Evolutionary conservation across 2,113 vertebrate genomes (phyloP).

Genomic region (Cebidichthys violaceus): DNA sequence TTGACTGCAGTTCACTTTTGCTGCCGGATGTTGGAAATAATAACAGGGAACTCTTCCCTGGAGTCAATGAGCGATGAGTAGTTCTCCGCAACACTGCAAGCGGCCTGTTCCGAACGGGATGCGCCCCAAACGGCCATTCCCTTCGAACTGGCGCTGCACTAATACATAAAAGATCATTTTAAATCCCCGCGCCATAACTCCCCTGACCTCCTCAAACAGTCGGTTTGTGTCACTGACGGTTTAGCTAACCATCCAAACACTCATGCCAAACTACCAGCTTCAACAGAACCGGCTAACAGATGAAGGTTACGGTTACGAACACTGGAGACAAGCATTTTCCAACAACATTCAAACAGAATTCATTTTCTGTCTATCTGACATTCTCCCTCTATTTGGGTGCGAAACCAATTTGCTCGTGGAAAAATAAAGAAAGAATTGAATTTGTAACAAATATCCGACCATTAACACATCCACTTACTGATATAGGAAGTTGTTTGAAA

Average conservation of each 20-base stretch:
- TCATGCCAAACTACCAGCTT: background rate
- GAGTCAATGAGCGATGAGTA: no score
- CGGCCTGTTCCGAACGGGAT: no score
- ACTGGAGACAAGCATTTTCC: background rate
- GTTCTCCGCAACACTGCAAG: no score
- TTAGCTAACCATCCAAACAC: background rate
- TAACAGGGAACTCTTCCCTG: no score
- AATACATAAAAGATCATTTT: no score
- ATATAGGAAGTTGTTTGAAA: background rate
- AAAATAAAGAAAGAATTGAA: background rate
- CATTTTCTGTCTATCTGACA: background rate
- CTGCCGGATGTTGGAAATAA: no score
- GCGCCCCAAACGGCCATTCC: no score
- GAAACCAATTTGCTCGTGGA: background rate
- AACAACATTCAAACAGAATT: background rate
- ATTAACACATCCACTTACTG: background rate
- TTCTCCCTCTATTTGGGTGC: background rate
- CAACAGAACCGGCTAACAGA: background rate
- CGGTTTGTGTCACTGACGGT: background rate
- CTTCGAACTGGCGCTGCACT: no score
- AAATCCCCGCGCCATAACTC: no score
- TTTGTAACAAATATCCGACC: background rate
- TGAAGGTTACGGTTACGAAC: background rate
- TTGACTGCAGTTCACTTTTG: no score
- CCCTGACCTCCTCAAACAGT: background rate